A percentile compares a stretch with the other conserved stretches of the same genome.
Conservation (phyloP, 2,113 vertebrate genomes). For the Stictonetta naevosa region DNA sequence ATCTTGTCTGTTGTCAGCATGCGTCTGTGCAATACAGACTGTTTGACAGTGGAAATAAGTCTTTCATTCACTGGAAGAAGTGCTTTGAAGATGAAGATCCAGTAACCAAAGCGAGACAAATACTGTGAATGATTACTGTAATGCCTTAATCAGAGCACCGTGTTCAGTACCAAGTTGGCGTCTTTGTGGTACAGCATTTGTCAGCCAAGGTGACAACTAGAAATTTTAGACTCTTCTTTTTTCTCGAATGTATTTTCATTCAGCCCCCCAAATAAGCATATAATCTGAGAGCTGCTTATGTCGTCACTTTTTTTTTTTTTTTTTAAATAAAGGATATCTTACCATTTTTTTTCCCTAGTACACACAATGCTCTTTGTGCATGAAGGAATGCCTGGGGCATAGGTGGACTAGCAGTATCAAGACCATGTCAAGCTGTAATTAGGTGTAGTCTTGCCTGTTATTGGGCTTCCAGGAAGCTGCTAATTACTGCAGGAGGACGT, state of each 20-base stretch:
- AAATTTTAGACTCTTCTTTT: neutral
- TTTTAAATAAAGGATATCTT: neutral
- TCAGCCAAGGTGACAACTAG: neutral
- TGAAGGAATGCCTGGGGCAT: neutral
- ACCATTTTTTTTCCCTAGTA: neutral
- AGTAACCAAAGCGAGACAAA: neutral
- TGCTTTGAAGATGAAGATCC: neutral
- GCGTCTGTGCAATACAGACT: neutral
- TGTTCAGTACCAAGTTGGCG: neutral
- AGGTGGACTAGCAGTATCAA: neutral
- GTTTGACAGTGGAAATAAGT: neutral
- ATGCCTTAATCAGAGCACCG: neutral
- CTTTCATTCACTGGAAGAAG: neutral
- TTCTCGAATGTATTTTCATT: neutral
- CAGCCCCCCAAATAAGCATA: neutral
- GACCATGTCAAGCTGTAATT: neutral
- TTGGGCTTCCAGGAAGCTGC: neutral
- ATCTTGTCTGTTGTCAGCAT: neutral
- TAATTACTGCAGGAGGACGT: neutral
- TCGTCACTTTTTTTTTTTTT: neutral
- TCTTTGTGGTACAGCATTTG: neutral
- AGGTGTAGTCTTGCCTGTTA: neutral
- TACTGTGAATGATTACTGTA: neutral
- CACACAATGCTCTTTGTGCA: fast-evolving
- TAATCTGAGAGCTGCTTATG: neutral